phyloP scores from a whole-genome alignment of 2,797 vertebrate species.

The Dermochelys coriacea region DNA sequence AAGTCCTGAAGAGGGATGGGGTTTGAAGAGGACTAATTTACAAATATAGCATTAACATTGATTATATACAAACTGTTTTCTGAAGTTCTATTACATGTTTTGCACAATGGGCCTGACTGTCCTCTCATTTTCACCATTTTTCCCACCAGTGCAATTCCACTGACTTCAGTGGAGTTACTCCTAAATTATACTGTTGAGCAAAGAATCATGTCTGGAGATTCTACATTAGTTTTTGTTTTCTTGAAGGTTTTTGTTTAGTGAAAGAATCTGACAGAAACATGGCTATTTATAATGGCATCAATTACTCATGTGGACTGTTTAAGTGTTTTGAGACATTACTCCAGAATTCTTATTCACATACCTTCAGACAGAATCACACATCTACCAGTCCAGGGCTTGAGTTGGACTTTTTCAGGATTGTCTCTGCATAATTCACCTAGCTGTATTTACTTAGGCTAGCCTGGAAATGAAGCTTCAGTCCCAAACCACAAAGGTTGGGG shows the following conservation, averaged over 20 bases:
- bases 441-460: background rate
- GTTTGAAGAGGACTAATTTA: background rate
- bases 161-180: background rate
- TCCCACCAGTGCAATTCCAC: background rate
- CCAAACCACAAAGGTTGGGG: background rate
- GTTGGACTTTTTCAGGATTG: background rate
- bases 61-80: background rate
- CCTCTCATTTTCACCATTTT: background rate
- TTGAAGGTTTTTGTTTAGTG: background rate
- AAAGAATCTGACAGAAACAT: background rate
- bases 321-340: background rate
- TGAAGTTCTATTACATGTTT: rapidly evolving
- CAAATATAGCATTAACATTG: background rate
- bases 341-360: background rate
- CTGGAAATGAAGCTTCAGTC: background rate
- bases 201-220: background rate
- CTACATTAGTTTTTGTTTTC: background rate
- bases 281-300: background rate
- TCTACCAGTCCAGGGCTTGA: background rate
- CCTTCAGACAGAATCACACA: background rate
- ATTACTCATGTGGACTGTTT: background rate
- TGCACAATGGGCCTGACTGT: background rate
- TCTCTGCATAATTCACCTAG: background rate
- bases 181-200: background rate
- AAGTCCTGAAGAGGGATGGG: rapidly evolving